phyloP scores from a whole-genome alignment of 2,888 invertebrate genomes.

The Euproctis similis region DNA sequence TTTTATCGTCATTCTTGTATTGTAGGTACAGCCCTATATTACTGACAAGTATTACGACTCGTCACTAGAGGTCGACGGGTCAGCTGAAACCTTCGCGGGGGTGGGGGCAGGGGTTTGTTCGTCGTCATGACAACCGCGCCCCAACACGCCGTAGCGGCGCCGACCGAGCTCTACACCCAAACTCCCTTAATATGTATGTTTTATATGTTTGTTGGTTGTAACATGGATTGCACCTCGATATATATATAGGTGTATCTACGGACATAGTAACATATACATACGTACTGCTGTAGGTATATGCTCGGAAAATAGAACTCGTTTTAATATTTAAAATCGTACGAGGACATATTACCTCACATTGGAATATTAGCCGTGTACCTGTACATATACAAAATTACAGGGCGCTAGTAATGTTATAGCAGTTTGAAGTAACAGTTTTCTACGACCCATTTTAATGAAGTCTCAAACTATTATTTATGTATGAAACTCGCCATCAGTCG shows the following conservation, averaged over 20 bases:
- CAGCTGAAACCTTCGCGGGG: conserved; percentile 51
- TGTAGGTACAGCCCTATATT: conserved; percentile 34
- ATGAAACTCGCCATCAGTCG: no score
- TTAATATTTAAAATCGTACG: conserved; percentile 56
- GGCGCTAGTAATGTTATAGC: conserved; percentile 8
- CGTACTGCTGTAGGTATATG: no score
- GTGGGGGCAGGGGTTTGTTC: conserved; percentile 35
- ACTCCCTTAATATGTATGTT: conserved; percentile 48
- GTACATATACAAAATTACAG: conserved; percentile 20
- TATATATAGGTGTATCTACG: conserved; percentile 13
- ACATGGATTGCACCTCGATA: conserved; percentile 42
- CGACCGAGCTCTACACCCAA: conserved; percentile 44
- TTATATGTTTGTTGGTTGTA: conserved; percentile 56
- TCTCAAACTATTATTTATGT: no score
- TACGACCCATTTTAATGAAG: no score
- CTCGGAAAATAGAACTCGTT: conserved; percentile 47
- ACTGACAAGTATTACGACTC: conserved; percentile 58
- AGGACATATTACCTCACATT: conserved; percentile 17
- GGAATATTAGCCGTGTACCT: conserved; percentile 14
- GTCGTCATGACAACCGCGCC: conserved; percentile 61
- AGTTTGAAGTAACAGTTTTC: conserved; percentile 10
- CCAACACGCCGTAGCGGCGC: conserved; percentile 72
- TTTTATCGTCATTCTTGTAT: conserved; percentile 10
- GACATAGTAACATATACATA: conserved; percentile 24
- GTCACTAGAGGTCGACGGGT: conserved; percentile 68